phyloP scores from a whole-genome alignment of 2,797 vertebrate species.

The Myripristis murdjan region DNA sequence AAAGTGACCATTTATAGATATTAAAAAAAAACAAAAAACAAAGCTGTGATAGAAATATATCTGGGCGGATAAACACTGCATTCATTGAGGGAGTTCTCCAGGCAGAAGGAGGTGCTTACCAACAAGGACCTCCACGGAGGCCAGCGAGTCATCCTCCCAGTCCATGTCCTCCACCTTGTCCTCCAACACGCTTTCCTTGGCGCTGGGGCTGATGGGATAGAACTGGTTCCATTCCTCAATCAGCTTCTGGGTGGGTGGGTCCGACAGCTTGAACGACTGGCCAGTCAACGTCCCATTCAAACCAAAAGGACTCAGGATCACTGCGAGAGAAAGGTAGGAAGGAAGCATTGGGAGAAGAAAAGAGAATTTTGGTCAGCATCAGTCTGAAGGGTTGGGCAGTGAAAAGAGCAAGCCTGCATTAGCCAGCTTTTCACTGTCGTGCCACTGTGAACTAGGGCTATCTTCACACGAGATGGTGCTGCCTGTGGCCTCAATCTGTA shows the following conservation, averaged over 20 bases:
- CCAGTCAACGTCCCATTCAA: slow-evolving; percentile 97
- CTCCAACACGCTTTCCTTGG: slow-evolving; percentile 90
- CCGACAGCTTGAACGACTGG: slow-evolving; percentile 98
- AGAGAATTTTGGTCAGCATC: background rate
- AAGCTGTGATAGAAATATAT: no score
- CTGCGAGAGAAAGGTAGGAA: slow-evolving; percentile 82
- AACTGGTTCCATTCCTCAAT: slow-evolving; percentile 99
- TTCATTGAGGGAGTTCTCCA: no score
- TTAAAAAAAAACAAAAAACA: background rate
- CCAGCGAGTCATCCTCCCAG: slow-evolving; percentile 98
- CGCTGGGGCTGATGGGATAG: slow-evolving; percentile 94
- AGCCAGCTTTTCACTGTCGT: no score
- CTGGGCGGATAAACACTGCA: no score
- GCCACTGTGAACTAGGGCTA: no score
- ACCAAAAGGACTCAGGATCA: slow-evolving; percentile 98
- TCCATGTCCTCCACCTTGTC: slow-evolving; percentile 96
- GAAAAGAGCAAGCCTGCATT: background rate
- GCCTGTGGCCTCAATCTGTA: no score
- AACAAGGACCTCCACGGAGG: slow-evolving; percentile 98
- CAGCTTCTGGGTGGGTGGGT: slow-evolving; percentile 96
- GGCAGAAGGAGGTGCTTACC: slow-evolving; percentile 82
- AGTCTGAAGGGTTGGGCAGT: background rate
- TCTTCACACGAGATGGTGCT: no score
- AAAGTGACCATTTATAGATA: background rate
- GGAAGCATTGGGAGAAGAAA: background rate